Base-by-base conservation (phyloP, 2,888 invertebrate species). In the Agrotis clavis region DNA sequence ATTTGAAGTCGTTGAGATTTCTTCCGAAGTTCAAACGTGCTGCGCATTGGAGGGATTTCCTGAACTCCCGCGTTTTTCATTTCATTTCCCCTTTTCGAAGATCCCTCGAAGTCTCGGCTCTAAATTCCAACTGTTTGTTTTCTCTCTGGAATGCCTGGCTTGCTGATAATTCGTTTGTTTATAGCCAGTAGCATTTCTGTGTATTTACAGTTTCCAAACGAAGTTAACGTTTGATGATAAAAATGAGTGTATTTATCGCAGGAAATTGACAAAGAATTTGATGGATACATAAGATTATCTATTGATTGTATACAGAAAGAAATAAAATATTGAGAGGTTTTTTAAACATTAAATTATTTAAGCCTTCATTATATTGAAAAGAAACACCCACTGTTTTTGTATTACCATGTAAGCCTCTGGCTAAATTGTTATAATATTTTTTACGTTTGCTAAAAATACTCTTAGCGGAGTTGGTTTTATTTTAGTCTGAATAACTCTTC, bases 31-130 rank as follows among this genome's bases (percentile, higher is more conserved):
- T 35, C 19, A 61, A 67, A 74, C 79, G 77, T 78, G 79, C 61
- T 62, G 13, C 47, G 80, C 82, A 80, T 80, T 77, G 45, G n/a
- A 47, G 16, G 66, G 57, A 65, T 68, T 75, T 69, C 13, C 62
- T n/a, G 51, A 69, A 73, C 61, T 71, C 69, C 59, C 61, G 70
- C 68, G 82, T 86, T 86, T 86, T 86, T 75, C 74, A 85, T 85
- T 86, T 67, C 13, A 74, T 75, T 78, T 77, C 68, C 75, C 48
- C 67, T 72, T 74, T 65, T 59, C 59, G 54, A 74, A 82, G 19
- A 60, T 50, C 19, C 71, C 4, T 62, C 45, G 51, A 59, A 74
- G 56, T 60, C 74, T 65, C 69, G 45, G 50, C 9, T 66, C 13
- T 45, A 50, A 72, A 61, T 65, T 25, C 47, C 35, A 25, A 70